Conservation (phyloP, 1,140 invertebrate species). For the Panagrolaimus sp. region DNA sequence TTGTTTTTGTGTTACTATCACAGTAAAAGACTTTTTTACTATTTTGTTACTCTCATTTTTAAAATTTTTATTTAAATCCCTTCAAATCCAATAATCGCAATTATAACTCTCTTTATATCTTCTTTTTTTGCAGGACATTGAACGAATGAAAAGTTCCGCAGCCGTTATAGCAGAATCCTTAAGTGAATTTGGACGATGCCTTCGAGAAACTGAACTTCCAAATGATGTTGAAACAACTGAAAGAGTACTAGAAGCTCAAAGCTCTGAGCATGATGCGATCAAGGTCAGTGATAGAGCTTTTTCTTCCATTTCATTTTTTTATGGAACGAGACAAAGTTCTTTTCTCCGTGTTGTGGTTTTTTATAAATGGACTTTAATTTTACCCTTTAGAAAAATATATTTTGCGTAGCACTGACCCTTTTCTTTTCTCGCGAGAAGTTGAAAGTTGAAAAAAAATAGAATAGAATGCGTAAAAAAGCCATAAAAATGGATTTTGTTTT, state of each 20-base stretch:
- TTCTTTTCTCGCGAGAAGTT: background rate
- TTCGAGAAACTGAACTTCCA: slow-evolving; percentile 73
- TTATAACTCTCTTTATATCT: slow-evolving; percentile 17
- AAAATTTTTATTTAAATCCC: background rate
- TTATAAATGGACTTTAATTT: too few species aligned
- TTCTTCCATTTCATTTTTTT: background rate
- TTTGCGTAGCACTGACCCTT: too few species aligned
- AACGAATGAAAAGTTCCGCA: slow-evolving; percentile 83
- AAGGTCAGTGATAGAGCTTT: slow-evolving; percentile 49
- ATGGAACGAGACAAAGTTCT: too few species aligned
- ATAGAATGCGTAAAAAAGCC: background rate
- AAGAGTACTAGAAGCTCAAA: slow-evolving; percentile 67
- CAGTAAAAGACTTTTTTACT: background rate
- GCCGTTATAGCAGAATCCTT: slow-evolving; percentile 76
- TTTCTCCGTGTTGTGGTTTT: too few species aligned
- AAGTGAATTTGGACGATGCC: slow-evolving; percentile 74
- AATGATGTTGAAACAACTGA: slow-evolving; percentile 73
- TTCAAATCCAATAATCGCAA: too few species aligned
- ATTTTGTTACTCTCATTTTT: background rate
- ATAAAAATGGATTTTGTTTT: too few species aligned
- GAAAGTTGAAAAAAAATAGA: background rate
- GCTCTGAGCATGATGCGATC: slow-evolving; percentile 58
- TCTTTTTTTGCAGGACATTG: slow-evolving; percentile 74
- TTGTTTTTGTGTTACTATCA: background rate
- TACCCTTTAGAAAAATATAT: too few species aligned